A percentile compares a stretch with the other conserved stretches of the same genome.
Evolutionary conservation across 2,888 invertebrate species (phyloP).

Genomic region (Limnephilus marmoratus): DNA sequence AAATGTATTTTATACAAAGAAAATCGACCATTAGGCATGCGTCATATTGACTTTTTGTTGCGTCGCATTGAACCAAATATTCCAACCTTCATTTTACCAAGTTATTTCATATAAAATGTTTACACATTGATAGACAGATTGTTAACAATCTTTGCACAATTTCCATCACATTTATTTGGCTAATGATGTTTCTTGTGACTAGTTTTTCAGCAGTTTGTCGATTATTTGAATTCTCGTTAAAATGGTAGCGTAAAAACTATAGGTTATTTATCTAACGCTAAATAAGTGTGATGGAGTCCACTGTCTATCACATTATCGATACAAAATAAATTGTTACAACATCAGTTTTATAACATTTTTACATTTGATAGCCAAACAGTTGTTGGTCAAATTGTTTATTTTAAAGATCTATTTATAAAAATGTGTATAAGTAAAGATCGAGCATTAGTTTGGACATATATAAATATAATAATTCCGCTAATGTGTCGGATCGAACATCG

Average conservation of each 20-base stretch:
- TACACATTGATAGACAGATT: slow-evolving; percentile 22
- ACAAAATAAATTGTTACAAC: slow-evolving; percentile 37
- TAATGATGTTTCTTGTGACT: neutral
- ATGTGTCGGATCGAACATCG: slow-evolving; percentile 53
- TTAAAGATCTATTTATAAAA: slow-evolving; percentile 55
- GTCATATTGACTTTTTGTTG: slow-evolving; percentile 47
- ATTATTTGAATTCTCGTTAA: neutral
- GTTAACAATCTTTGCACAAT: slow-evolving; percentile 6
- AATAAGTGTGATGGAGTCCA: slow-evolving; percentile 27
- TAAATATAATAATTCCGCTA: slow-evolving; percentile 45
- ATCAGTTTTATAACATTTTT: slow-evolving; percentile 50
- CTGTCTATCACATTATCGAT: slow-evolving; percentile 19
- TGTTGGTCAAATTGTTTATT: slow-evolving; percentile 59
- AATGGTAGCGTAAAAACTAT: neutral
- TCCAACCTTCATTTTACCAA: slow-evolving; percentile 8
- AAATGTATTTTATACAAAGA: slow-evolving; percentile 58
- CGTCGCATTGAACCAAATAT: slow-evolving; percentile 39
- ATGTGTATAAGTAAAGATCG: slow-evolving; percentile 37
- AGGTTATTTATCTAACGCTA: neutral
- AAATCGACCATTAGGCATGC: slow-evolving; percentile 58
- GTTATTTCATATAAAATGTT: slow-evolving; percentile 2
- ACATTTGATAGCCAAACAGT: slow-evolving; percentile 48
- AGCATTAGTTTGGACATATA: slow-evolving; percentile 47
- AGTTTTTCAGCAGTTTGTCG: neutral
- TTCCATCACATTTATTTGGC: slow-evolving; percentile 34